Conservation (phyloP, 2,797 vertebrate genomes). For the Clarias fuscus region DNA sequence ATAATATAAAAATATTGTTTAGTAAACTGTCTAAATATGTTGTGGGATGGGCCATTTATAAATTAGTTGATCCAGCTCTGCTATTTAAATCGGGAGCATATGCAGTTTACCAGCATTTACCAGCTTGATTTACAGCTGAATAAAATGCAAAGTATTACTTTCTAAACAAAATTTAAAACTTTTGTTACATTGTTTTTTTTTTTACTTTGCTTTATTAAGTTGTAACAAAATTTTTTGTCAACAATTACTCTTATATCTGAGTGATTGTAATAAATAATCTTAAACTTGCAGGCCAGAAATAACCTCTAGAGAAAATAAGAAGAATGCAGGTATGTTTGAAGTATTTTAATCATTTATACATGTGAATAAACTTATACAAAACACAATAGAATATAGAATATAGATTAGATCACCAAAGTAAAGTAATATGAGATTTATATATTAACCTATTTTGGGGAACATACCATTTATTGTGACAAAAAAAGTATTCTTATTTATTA, state of each 20-base stretch:
- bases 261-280: background rate
- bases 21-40: background rate
- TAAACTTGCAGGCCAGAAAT: background rate
- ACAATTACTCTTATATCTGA: background rate
- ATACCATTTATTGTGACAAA: background rate
- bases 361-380: background rate
- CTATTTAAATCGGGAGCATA: background rate
- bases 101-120: background rate
- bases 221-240: background rate
- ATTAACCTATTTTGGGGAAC: background rate
- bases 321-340: constrained; percentile 21
- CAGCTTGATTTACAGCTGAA: background rate
- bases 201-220: background rate
- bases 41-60: background rate
- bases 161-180: background rate
- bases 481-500: background rate
- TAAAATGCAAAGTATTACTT: background rate
- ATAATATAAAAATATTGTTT: no score
- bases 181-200: no score
- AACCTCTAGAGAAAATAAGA: background rate
- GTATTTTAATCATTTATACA: background rate
- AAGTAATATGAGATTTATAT: background rate
- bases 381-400: background rate
- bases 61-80: background rate
- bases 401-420: background rate